Base-by-base conservation (phyloP, 2,888 invertebrate genomes). In the Corythucha ciliata region DNA sequence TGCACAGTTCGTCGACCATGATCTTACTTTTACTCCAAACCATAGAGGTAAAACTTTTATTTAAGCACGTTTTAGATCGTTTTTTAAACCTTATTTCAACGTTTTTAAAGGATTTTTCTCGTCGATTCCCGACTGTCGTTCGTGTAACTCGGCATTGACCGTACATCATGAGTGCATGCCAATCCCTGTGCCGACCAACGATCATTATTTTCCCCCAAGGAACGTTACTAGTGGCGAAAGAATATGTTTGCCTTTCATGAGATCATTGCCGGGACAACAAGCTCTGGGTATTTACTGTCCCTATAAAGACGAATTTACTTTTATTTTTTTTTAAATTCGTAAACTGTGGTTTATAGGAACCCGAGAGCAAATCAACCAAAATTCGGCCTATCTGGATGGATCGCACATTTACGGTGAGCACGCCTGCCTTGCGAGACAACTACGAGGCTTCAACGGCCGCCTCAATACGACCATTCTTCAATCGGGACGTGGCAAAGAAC, bases 81-180 rank as follows among this genome's bases (percentile, higher is more conserved):
- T 10, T 10, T 8, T 29, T 10, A 29, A 29, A 29, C n/a, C 29
- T 29, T 29, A 8, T 29, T 29, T 41, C 10, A 21, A 41, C 10
- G 41, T 22, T 41, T 41, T 58, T 56, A 14, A 52, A 78, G 78
- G 88, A 62, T 88, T 88, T 73, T 83, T 84, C 65, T 87, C 90
- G 62, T 88, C 89, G 0, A 89, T 92, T 58, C 86, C 92, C 0
- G 84, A 88, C 64, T 92, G 92, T 62, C 76, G 90, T 36, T 77
- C 86, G 0, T 94, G 94, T 65, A 88, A 93, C 64, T 88, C 92
- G 0, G 75, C 82, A 0, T 74, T 82, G 44, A 86, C 86, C 0
- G 89, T 93, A 1, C 93, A 93, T 66, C 89, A 90, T 0, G 92
- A 93, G 65, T 94, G 94, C 65, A 83, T 86, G 71, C 94, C 94